phyloP scores from a whole-genome alignment of 1,140 invertebrate species.

The Latrodectus geometricus region DNA sequence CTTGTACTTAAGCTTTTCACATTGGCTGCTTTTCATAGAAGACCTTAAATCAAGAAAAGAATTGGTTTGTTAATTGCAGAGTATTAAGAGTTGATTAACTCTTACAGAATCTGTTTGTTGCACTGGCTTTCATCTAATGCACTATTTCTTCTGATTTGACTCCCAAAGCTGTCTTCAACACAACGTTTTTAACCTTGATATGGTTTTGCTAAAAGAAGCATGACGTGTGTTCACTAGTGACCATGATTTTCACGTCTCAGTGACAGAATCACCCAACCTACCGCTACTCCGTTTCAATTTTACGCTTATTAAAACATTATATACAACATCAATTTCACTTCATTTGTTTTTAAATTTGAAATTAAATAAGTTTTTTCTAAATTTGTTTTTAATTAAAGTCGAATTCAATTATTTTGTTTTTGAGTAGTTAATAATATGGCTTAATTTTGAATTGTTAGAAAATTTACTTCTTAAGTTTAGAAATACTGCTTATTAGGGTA shows the following conservation, averaged over 20 bases:
- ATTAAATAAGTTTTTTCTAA: too few relatives aligned
- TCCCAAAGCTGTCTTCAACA: neutral
- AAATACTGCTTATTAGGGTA: too few relatives aligned
- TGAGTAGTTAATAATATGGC: too few relatives aligned
- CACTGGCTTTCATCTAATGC: neutral
- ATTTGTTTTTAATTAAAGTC: too few relatives aligned
- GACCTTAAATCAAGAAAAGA: neutral
- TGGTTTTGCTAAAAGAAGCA: conserved; percentile 55
- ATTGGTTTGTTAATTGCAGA: too few relatives aligned
- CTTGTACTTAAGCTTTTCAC: neutral
- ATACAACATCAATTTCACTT: too few relatives aligned
- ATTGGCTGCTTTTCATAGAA: neutral
- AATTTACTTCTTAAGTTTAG: too few relatives aligned
- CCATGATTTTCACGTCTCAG: conserved; percentile 56
- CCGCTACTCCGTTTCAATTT: too few relatives aligned
- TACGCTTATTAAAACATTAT: too few relatives aligned
- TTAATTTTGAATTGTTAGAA: too few relatives aligned
- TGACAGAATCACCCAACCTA: neutral
- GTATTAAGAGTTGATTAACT: neutral
- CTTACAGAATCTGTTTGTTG: conserved; percentile 12
- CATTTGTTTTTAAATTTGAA: too few relatives aligned
- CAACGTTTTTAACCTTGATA: conserved; percentile 41
- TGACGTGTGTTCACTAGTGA: conserved; percentile 44
- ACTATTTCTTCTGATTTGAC: conserved; percentile 42
- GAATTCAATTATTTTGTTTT: too few relatives aligned